Conservation (phyloP, 1,140 invertebrate species). For the Drosophila melanica region DNA sequence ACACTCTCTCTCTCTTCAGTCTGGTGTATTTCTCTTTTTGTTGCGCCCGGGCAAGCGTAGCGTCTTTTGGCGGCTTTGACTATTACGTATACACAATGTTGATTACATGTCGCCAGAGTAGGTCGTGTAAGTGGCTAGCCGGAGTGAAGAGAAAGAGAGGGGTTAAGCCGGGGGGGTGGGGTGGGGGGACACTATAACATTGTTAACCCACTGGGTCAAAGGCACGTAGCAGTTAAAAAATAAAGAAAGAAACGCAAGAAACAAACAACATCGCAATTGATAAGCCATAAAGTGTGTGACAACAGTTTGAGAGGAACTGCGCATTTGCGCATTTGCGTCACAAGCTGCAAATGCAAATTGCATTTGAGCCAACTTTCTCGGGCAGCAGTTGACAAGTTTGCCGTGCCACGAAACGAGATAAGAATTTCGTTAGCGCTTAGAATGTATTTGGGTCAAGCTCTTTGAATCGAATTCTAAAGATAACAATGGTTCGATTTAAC, state of each 20-base stretch:
- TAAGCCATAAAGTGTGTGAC: slow-evolving; percentile 39
- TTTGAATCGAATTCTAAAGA: neutral
- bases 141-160: neutral
- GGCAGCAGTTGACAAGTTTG: slow-evolving; percentile 52
- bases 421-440: slow-evolving; percentile 20
- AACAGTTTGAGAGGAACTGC: slow-evolving; percentile 52
- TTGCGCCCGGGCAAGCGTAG: slow-evolving; percentile 34
- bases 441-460: slow-evolving; percentile 22
- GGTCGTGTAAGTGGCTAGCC: slow-evolving; percentile 20
- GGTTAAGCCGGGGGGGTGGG: no score
- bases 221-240: slow-evolving; percentile 19
- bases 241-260: no score
- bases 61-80: slow-evolving; percentile 36
- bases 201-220: slow-evolving; percentile 48
- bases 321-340: slow-evolving; percentile 63
- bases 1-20: slow-evolving; percentile 7
- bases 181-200: neutral
- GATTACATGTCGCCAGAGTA: slow-evolving; percentile 67
- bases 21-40: neutral
- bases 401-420: slow-evolving; percentile 1
- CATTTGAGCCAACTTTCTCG: slow-evolving; percentile 15
- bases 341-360: slow-evolving; percentile 63
- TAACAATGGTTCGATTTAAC: slow-evolving; percentile 1
- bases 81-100: slow-evolving; percentile 63
- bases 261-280: slow-evolving; percentile 34